A percentile compares a stretch with the other conserved stretches of the same genome.
These are phyloP conservation scores for Rhipidura dahli DNA, from an alignment of 2,113 vertebrate species.

Conservation along the genomic window DNA sequence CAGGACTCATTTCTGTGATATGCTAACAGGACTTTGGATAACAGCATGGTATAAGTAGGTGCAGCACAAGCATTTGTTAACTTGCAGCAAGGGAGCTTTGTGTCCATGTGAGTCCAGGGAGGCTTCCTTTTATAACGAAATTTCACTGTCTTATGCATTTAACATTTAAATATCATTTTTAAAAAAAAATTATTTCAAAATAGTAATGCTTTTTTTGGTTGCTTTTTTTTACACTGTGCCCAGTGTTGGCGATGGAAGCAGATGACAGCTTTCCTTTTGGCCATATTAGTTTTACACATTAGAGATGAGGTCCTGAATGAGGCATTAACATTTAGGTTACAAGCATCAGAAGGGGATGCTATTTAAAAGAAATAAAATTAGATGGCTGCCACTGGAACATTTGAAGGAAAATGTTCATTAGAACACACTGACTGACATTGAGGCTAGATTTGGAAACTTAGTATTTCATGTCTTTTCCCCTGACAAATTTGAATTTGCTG, in stretches of 20 bases:
- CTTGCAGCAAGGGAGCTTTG: background rate
- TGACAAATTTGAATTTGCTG: background rate
- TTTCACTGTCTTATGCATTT: background rate
- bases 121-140: background rate
- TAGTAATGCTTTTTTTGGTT: background rate
- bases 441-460: background rate
- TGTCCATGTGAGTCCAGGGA: background rate
- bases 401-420: background rate
- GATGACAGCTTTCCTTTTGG: background rate
- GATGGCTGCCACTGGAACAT: background rate
- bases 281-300: background rate
- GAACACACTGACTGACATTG: background rate
- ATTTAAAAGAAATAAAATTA: conserved; percentile 2
- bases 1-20: background rate
- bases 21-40: background rate
- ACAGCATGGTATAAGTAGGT: background rate
- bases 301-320: background rate
- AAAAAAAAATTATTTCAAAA: background rate
- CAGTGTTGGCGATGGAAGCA: background rate
- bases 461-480: background rate
- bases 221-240: background rate
- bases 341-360: background rate
- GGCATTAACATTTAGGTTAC: background rate
- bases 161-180: background rate
- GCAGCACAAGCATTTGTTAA: background rate